Base-by-base conservation (phyloP, 1,140 invertebrate species). In the Hermatobates lingyangjiaoensis region DNA sequence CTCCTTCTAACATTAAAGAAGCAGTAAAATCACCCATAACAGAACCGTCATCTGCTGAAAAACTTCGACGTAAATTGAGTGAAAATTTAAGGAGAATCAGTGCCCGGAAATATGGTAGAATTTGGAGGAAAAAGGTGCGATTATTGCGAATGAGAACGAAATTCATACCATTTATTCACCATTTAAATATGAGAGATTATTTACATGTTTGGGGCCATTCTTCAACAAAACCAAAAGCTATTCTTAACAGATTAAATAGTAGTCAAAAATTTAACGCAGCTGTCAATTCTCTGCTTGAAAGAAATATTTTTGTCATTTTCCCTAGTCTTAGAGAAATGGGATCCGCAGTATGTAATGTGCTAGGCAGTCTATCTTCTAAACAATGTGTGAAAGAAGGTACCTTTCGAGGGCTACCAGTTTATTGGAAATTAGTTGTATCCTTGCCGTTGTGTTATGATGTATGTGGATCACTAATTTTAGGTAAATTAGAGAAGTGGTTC, bases 41-140 rank as follows among this genome's bases (percentile, higher is more conserved):
- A 20, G 44, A 52, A 34, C 42, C 34, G n/a, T 15, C 15, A 24
- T 26, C 30, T n/a, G 26, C 53, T 30, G 45, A 27, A 15, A 56
- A 56, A 51, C 48, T 58, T 21, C 50, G 40, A 26, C 54, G 53
- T 27, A 51, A 57, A 51, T 30, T 59, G 5, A 42, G 28, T 26
- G 45, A 54, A 48, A 59, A 53, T 47, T 46, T 59, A 45, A 55
- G 57, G 34, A 48, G 26, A 15, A 48, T 50, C 15, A 48, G 27
- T 45, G 55, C 48, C 20, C 5, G 49, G 38, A 55, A 57, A 27
- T 57, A 54, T 53, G 48, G 44, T 44, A 42, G 51, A 30, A 23
- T 45, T 4, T 57, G 55, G 57, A 57, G 45, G 23, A 21, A 54
- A 39, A 57, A 55, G 30, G 56, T 56, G 0, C 27, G 53, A 50